Percentiles rank a stretch among this genome's conserved stretches.
Evolutionary conservation across 2,888 invertebrate genomes (phyloP).

Genomic region (Minunthozetes semirufus): DNA sequence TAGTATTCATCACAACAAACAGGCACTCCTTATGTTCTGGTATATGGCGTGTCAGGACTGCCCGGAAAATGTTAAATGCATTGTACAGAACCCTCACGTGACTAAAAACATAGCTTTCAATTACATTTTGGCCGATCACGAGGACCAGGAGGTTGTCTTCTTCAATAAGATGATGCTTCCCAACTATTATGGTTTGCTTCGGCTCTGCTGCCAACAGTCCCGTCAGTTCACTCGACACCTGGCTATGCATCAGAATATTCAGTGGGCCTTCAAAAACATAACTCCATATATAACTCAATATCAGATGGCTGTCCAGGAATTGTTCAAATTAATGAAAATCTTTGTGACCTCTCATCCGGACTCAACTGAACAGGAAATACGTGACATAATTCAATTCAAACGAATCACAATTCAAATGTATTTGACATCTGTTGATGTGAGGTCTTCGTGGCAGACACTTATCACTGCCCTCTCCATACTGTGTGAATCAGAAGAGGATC

Average conservation of each 20-base stretch:
- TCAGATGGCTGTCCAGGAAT: slow-evolving; percentile 80
- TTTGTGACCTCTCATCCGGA: slow-evolving; percentile 78
- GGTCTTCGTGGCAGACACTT: slow-evolving; percentile 88
- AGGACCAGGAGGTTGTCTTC: slow-evolving; percentile 87
- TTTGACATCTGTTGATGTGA: slow-evolving; percentile 70
- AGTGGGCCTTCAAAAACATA: slow-evolving; percentile 94
- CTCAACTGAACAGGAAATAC: slow-evolving; percentile 64
- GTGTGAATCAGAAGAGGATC: slow-evolving; percentile 80
- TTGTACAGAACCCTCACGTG: slow-evolving; percentile 76
- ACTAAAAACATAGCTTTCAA: slow-evolving; percentile 93
- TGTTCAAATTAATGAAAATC: slow-evolving; percentile 80
- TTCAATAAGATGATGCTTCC: slow-evolving; percentile 91
- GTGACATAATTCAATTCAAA: slow-evolving; percentile 77
- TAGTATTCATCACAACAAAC: slow-evolving; percentile 90
- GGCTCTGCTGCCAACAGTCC: slow-evolving; percentile 84
- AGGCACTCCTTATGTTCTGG: slow-evolving; percentile 85
- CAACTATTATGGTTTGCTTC: slow-evolving; percentile 72
- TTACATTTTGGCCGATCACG: slow-evolving; percentile 91
- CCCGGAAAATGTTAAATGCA: slow-evolving; percentile 81
- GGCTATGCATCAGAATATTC: slow-evolving; percentile 86
- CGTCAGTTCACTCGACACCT: slow-evolving; percentile 74
- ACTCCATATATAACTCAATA: slow-evolving; percentile 92
- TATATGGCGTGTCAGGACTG: slow-evolving; percentile 87
- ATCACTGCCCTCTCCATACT: slow-evolving; percentile 81
- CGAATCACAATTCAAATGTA: slow-evolving; percentile 55